phyloP scores from a whole-genome alignment of 2,113 vertebrate genomes.

The Diglossa brunneiventris region DNA sequence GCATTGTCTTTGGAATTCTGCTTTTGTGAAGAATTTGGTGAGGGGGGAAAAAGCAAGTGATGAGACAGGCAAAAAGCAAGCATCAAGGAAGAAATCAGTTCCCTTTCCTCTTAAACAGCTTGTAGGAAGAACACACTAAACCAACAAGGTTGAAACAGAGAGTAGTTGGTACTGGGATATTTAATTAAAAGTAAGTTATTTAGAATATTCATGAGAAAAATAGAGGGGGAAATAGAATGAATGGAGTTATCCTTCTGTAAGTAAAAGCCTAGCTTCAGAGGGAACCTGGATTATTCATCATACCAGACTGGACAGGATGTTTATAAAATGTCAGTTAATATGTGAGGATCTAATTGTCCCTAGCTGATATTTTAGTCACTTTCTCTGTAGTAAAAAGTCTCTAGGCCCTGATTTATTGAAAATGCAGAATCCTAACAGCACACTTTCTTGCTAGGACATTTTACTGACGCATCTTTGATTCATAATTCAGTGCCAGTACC shows the following conservation, averaged over 20 bases:
- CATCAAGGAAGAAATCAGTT: background rate
- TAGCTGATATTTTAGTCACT: background rate
- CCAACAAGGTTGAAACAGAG: background rate
- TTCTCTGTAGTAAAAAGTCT: background rate
- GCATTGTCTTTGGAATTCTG: background rate
- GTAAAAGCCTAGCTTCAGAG: background rate
- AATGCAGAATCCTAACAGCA: background rate
- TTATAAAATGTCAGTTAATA: background rate
- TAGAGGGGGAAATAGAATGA: background rate
- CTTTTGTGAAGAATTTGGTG: background rate
- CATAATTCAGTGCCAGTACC: background rate
- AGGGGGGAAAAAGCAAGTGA: rapidly evolving
- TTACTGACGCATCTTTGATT: background rate
- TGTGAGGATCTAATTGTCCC: background rate
- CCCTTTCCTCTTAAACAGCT: background rate
- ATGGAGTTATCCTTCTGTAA: background rate
- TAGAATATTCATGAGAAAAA: background rate
- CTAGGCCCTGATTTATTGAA: background rate
- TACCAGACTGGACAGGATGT: background rate
- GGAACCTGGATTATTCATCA: background rate
- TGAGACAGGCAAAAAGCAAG: background rate
- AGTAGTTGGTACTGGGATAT: background rate
- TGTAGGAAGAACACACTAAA: background rate
- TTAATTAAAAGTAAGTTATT: background rate
- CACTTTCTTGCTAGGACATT: background rate